Evolutionary conservation across 2,888 invertebrate genomes (phyloP), one percentile per base, ranked within the genome.

Genomic region (Tenthredo amoena): DNA sequence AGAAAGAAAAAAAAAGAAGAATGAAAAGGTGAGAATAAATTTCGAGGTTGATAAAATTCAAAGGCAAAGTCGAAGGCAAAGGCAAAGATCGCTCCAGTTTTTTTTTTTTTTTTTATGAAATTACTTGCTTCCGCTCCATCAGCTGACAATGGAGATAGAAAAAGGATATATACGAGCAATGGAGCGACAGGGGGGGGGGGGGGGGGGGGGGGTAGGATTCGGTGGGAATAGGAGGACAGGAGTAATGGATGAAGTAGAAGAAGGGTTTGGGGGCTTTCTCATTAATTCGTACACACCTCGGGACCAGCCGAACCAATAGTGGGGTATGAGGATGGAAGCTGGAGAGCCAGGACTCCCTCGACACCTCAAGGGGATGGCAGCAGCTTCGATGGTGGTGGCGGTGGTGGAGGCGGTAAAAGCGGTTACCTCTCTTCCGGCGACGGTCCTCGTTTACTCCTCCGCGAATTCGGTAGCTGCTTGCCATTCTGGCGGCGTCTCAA

Each of bases 401-500:
- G 50, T 15, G 31, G 18, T 37, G 58, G 34, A 43, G 55, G 47
- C 12, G 21, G 65, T 62, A 62, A 62, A 81, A 81, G 58, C 81
- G 65, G 81, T 81, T 77, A 55, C 77, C 77, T 77, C 81, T 21
- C 81, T 81, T 81, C 81, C 81, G 58, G 81, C 81, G 31, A 50
- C 50, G 77, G 47, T 77, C 77, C 81, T 83, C 68, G 62, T 83
- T 68, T 47, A 65, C 43, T 68, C 47, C 47, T 68, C 47, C 68
- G 83, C 68, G 65, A 68, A 68, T 83, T 83, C 68, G 47, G 31
- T 47, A 18, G 85, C 77, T 77, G 85, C 77, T 85, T 77, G 85
- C 85, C 77, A 85, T 85, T 85, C 71, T 76, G 81, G 31, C 65
- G 71, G 71, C 81, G 85, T 85, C 85, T 85, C 81, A 85, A 85